phyloP scores from a whole-genome alignment of 2,888 invertebrate genomes.

The Pachydiplax longipennis region DNA sequence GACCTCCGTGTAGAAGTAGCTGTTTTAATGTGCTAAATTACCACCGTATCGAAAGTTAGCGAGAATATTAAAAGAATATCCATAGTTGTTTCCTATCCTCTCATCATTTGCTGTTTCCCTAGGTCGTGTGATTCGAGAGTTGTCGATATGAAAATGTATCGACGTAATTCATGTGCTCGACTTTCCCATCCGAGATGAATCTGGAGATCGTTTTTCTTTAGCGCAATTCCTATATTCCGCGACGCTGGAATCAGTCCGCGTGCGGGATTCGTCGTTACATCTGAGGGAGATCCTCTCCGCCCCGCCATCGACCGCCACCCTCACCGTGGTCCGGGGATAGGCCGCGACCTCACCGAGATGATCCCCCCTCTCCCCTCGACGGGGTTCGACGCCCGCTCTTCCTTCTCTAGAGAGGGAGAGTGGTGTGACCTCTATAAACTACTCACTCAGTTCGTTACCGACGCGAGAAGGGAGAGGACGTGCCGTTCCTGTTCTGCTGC shows the following conservation, averaged over 20 bases:
- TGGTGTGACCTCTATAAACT: slow-evolving; percentile 32
- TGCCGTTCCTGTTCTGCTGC: neutral
- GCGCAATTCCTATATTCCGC: neutral
- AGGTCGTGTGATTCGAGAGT: too few species aligned
- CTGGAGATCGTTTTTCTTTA: too few species aligned
- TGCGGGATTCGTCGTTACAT: neutral
- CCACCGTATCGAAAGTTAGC: too few species aligned
- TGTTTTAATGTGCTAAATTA: too few species aligned
- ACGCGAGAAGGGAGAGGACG: neutral
- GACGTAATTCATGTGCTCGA: too few species aligned
- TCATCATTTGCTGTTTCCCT: too few species aligned
- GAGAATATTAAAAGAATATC: too few species aligned
- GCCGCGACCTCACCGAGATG: slow-evolving; percentile 42
- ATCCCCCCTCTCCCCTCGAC: neutral
- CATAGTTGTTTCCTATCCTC: too few species aligned
- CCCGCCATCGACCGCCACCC: slow-evolving; percentile 13
- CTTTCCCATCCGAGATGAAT: too few species aligned
- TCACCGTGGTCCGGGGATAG: slow-evolving; percentile 21
- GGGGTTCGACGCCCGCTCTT: slow-evolving; percentile 36
- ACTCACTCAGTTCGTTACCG: neutral
- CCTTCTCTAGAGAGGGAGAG: slow-evolving; percentile 32
- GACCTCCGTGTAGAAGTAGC: too few species aligned
- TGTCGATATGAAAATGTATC: too few species aligned
- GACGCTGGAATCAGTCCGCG: neutral
- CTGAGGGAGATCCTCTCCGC: neutral